phyloP scores from a whole-genome alignment of 2,888 invertebrate species.

The Megaustenia siamemsis region DNA sequence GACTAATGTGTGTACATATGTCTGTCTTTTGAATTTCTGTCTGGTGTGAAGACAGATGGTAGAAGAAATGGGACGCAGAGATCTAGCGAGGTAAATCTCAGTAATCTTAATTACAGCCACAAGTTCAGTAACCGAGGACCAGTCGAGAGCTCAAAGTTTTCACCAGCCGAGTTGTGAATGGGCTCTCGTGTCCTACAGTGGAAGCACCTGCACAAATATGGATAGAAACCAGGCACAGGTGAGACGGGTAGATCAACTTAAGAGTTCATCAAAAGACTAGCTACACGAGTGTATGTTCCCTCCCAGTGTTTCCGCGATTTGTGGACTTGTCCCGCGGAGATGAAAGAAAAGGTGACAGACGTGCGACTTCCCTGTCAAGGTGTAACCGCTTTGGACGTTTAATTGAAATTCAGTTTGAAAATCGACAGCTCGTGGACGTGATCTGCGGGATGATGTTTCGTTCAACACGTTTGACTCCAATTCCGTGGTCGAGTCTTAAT shows the following conservation, averaged over 20 bases:
- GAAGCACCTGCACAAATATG: conserved; percentile 40
- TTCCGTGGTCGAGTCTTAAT: neutral
- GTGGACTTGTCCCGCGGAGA: neutral
- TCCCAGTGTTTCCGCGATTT: neutral
- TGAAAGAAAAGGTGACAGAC: conserved; percentile 36
- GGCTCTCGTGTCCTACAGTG: neutral
- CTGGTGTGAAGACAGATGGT: no score
- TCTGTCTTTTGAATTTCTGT: no score
- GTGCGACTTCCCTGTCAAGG: neutral
- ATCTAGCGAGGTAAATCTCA: no score
- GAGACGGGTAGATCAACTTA: conserved; percentile 11
- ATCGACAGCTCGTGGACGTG: conserved; percentile 33
- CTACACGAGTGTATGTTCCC: conserved; percentile 7
- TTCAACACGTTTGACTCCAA: conserved; percentile 44
- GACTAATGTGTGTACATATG: no score
- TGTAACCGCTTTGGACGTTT: conserved; percentile 13
- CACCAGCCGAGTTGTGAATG: neutral
- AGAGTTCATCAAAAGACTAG: neutral
- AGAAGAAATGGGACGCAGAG: no score
- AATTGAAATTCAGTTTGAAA: conserved; percentile 51
- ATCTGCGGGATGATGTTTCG: conserved; percentile 31
- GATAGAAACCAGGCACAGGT: neutral
- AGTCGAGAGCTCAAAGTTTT: neutral
- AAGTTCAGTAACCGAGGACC: no score
- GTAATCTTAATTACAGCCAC: no score